Evolutionary conservation across 2,113 vertebrate genomes (phyloP).

Genomic region (Talpa occidentalis): DNA sequence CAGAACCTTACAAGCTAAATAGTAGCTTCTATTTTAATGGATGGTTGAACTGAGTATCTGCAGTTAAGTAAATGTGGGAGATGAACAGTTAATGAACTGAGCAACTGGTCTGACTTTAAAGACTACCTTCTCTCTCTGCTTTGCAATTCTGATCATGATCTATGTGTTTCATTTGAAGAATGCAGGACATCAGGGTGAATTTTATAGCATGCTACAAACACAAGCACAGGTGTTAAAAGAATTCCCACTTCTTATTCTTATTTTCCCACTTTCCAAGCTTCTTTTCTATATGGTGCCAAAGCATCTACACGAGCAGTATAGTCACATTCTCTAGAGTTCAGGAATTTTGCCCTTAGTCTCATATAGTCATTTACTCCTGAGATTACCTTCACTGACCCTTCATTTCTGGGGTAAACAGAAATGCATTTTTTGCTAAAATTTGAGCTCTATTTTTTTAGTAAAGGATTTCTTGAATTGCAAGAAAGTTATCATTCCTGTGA

Average conservation of each 20-base stretch:
- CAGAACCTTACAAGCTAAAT: neutral
- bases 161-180: neutral
- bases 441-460: neutral
- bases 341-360: neutral
- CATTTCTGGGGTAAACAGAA: neutral
- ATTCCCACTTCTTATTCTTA: neutral
- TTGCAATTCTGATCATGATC: neutral
- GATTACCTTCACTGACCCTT: neutral
- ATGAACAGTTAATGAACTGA: neutral
- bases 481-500: neutral
- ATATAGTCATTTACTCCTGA: neutral
- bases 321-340: neutral
- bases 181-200: neutral
- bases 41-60: neutral
- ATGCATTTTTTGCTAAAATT: neutral
- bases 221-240: neutral
- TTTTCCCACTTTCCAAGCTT: neutral
- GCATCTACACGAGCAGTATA: neutral
- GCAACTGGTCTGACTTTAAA: neutral
- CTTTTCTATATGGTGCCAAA: neutral
- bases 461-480: neutral
- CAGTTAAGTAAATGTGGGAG: neutral
- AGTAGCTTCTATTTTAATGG: neutral
- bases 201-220: neutral
- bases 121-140: neutral